Evolutionary conservation across 2,888 invertebrate species (phyloP), one percentile per base, ranked within the genome.

Genomic region (Machimus atricapillus): DNA sequence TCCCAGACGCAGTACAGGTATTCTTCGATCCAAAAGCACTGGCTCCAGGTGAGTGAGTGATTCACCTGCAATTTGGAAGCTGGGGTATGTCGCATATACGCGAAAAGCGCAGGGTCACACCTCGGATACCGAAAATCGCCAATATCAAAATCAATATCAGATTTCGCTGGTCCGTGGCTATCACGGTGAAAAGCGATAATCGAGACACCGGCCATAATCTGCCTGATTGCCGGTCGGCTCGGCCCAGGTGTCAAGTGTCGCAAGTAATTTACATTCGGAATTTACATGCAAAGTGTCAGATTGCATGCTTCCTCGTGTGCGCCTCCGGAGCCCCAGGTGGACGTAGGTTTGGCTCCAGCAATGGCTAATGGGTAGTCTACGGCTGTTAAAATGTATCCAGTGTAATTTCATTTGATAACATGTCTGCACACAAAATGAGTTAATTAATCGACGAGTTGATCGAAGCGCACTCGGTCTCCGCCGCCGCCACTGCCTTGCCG

Each of bases 401-500:
- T 87, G 88, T 85, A 88, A 88, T 88, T 88, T 85, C 79, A 87
- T 83, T 86, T 88, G 88, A 88, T 88, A 88, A 86, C 79, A 85
- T 88, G 88, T 87, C 87, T 88, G 86, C 73, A 83, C 87, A 87
- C 37, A 52, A 86, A 88, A 87, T 88, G 87, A 88, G 87, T 85
- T 88, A 88, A 88, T 88, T 88, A 88, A 88, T 88, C 78, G 85
- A 73, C 78, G 85, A 85, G 74, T 83, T 88, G 87, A 88, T 88
- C 87, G 85, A 40, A 85, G 77, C 46, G 31, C 86, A 88, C 74
- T 52, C 37, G 46, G 66, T 7, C 34, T 66, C 66, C 66, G 66
- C 14, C 58, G 34, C 40, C 43, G 40, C 40, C 40, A 7, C 43
- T 7, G 4, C 43, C 43, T 58, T 58, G 82, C 34, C 9, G 56